A percentile compares a stretch with the other conserved stretches of the same genome.
These are phyloP conservation scores for Allobates femoralis DNA, from an alignment of 2,797 vertebrate species.

Conservation along the genomic window DNA sequence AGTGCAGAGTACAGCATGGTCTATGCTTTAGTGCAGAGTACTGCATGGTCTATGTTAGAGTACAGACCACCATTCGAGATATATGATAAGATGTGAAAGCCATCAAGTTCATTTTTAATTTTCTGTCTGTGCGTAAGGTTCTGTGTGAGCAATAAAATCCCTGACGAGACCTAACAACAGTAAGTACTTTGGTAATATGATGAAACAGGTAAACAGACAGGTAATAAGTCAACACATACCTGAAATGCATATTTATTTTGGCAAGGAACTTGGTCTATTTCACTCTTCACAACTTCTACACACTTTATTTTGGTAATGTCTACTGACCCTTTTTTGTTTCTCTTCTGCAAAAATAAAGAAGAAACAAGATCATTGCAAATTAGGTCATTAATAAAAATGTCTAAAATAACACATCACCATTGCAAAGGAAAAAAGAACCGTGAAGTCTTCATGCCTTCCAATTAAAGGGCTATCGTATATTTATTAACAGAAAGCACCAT, in stretches of 20 bases:
- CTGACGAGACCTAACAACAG: background rate
- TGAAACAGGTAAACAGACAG: background rate
- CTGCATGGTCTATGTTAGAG: no score
- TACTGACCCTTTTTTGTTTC: conserved; percentile 85
- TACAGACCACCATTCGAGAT: no score
- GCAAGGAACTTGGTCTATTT: conserved; percentile 83
- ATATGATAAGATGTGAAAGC: no score
- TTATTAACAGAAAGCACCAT: background rate
- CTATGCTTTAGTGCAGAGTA: no score
- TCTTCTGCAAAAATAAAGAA: conserved; percentile 79
- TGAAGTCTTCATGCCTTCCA: background rate
- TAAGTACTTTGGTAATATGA: background rate
- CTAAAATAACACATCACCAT: background rate
- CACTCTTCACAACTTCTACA: conserved; percentile 90
- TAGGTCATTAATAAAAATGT: background rate
- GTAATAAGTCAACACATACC: conserved; percentile 73
- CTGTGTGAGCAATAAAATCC: background rate
- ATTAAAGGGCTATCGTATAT: background rate
- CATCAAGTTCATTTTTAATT: background rate
- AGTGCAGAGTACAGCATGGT: no score
- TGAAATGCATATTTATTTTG: conserved; percentile 96
- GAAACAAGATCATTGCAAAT: background rate
- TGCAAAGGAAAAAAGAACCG: background rate
- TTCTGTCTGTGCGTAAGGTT: background rate
- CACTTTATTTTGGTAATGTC: conserved; percentile 89